Evolutionary conservation across 2,797 vertebrate genomes (phyloP).

Genomic region (Oreochromis mossambicus): DNA sequence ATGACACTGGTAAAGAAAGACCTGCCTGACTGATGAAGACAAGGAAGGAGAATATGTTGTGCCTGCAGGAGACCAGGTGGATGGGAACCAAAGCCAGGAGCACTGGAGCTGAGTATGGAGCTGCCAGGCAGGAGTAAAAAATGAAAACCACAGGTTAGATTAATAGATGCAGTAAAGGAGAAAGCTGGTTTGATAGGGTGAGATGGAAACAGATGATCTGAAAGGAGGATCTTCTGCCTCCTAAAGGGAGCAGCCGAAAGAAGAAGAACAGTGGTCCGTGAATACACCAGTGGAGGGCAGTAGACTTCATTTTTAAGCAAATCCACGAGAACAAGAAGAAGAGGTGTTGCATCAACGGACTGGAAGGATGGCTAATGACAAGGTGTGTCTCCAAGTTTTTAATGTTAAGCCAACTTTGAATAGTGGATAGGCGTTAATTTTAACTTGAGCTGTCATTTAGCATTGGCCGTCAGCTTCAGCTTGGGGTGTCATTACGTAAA

Average conservation of each 20-base stretch:
- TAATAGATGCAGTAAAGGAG: background rate
- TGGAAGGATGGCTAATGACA: constrained; percentile 52
- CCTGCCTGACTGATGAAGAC: background rate
- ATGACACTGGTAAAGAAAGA: background rate
- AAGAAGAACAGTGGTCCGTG: background rate
- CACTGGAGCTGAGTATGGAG: background rate
- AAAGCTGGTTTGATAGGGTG: background rate
- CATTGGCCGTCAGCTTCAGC: background rate
- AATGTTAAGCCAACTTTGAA: background rate
- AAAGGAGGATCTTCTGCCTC: background rate
- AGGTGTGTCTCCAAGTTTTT: constrained; percentile 40
- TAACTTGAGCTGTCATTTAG: too few species aligned
- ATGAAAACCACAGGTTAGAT: background rate
- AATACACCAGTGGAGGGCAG: background rate
- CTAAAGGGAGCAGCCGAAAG: background rate
- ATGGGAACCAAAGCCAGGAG: background rate
- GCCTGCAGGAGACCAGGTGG: background rate
- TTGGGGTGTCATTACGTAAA: background rate
- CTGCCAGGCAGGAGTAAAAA: background rate
- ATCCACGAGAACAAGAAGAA: background rate
- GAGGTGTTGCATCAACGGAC: background rate
- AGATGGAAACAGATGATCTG: background rate
- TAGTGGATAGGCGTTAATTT: fast-evolving
- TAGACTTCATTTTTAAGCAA: background rate
- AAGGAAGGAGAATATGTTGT: fast-evolving